These are phyloP conservation scores for Pollimyrus isidori DNA, from an alignment of 2,113 vertebrate genomes.

Conservation along the genomic window DNA sequence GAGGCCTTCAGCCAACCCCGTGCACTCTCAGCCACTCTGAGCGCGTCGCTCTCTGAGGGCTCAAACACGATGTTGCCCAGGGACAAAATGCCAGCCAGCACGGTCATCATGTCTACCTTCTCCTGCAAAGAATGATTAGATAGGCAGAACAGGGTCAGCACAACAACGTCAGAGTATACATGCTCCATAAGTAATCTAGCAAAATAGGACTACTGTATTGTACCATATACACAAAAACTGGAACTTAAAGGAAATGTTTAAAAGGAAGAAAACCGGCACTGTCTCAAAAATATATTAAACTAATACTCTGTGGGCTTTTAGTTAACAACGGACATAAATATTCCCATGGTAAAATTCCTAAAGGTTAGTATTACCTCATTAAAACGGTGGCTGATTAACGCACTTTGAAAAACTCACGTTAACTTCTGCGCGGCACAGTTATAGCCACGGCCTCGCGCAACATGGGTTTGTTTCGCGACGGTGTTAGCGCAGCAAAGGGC, in stretches of 20 bases:
- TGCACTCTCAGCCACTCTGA: conserved; percentile 49
- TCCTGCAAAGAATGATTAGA: conserved; percentile 47
- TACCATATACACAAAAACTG: neutral
- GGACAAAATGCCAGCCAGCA: conserved; percentile 64
- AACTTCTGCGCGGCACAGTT: neutral
- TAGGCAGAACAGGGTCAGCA: neutral
- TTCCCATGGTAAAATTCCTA: neutral
- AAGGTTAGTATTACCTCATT: neutral
- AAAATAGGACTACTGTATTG: neutral
- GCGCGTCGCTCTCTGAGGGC: conserved; percentile 47
- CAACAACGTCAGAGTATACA: neutral
- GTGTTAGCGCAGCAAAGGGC: neutral
- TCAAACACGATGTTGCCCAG: conserved; percentile 64
- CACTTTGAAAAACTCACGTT: neutral
- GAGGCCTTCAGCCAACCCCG: conserved; percentile 62
- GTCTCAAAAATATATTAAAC: neutral
- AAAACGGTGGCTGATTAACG: neutral
- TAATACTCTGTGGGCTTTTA: neutral
- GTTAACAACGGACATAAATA: neutral
- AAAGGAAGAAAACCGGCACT: neutral
- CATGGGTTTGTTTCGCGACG: neutral
- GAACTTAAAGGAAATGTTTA: neutral
- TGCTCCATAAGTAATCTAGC: neutral
- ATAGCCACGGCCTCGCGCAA: neutral
- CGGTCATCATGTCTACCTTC: conserved; percentile 63